phyloP scores from a whole-genome alignment of 1,140 invertebrate species.

The Spodoptera litura region DNA sequence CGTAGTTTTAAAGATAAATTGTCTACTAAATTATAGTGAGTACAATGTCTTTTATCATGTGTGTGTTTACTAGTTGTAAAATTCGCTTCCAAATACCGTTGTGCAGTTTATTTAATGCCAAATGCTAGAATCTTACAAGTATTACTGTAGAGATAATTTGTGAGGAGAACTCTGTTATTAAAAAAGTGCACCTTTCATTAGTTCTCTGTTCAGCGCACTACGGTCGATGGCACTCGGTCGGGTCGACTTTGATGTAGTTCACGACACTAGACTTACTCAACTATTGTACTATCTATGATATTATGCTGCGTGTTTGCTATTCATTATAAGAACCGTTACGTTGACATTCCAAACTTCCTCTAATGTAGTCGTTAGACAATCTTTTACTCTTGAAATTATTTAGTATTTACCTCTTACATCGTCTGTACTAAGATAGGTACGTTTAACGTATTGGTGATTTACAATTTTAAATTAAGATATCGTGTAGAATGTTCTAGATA shows the following conservation, averaged over 20 bases:
- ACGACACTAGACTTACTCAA: neutral
- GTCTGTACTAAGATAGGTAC: slow-evolving; percentile 24
- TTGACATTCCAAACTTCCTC: slow-evolving; percentile 50
- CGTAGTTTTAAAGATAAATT: slow-evolving; percentile 37
- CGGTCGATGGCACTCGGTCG: slow-evolving; percentile 3
- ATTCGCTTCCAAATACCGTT: slow-evolving; percentile 18
- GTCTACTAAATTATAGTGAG: slow-evolving; percentile 26
- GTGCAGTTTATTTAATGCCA: slow-evolving; percentile 56
- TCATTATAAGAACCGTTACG: slow-evolving; percentile 20
- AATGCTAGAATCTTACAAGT: slow-evolving; percentile 59
- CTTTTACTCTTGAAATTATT: slow-evolving; percentile 27
- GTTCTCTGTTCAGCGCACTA: slow-evolving; percentile 4
- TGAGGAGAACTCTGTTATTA: slow-evolving; percentile 8
- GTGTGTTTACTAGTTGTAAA: slow-evolving; percentile 33
- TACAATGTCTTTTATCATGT: slow-evolving; percentile 35
- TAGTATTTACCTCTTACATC: slow-evolving; percentile 36
- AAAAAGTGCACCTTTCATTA: slow-evolving; percentile 31
- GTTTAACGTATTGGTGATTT: slow-evolving; percentile 38
- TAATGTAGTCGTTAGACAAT: slow-evolving; percentile 28
- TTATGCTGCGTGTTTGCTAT: slow-evolving; percentile 30
- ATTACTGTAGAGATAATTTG: slow-evolving; percentile 34
- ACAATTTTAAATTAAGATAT: slow-evolving; percentile 26
- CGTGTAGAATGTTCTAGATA: slow-evolving; percentile 38
- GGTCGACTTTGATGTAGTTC: slow-evolving; percentile 21
- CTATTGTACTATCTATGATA: slow-evolving; percentile 26